Evolutionary conservation across 2,113 vertebrate genomes (phyloP), one percentile per base, ranked within the genome.

Genomic region (Oostethus manadensis): DNA sequence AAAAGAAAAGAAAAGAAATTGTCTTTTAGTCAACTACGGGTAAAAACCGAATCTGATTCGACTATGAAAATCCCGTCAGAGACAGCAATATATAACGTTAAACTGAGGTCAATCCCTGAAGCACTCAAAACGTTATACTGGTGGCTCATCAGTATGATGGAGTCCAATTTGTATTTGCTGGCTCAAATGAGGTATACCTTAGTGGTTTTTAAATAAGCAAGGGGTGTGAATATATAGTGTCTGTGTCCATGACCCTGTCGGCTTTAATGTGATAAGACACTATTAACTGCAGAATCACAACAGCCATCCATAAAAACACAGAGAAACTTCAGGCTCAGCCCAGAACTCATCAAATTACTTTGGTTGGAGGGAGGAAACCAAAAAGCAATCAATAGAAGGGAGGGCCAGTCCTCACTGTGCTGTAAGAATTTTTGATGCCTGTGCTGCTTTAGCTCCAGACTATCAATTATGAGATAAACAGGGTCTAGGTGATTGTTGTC

Each of bases 391-490:
- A 85, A 88, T 88, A 76, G 77, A 66, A 71, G 67, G 74, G 71
- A 68, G 70, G 74, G 64, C 68, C 66, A 60, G 78, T 68, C 61
- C 68, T 72, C 74, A 65, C 70, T 73, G 63, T 60, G 74, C 74
- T 64, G 66, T 66, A 82, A 82, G 80, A 83, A 85, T 88, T 84
- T 81, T 75, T 87, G 85, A 88, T 86, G 82, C 79, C 70, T 69
- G 68, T 66, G 74, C 83, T 82, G 82, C 76, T 86, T 83, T 81
- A 81, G 75, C 79, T 68, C 73, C 64, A 83, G 77, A 83, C 84
- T 84, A 88, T 89, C 84, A 87, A 86, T 88, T 86, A 87, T 70
- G 59, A 83, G 80, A 83, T 86, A 87, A 87, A 88, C 84, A 85
- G 83, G 84, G 80, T 79, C 80, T 84, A 74, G 82, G 81, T 84